These are phyloP conservation scores for Paradoxurus hermaphroditus DNA, from an alignment of 2,113 vertebrate genomes.

Conservation along the genomic window DNA sequence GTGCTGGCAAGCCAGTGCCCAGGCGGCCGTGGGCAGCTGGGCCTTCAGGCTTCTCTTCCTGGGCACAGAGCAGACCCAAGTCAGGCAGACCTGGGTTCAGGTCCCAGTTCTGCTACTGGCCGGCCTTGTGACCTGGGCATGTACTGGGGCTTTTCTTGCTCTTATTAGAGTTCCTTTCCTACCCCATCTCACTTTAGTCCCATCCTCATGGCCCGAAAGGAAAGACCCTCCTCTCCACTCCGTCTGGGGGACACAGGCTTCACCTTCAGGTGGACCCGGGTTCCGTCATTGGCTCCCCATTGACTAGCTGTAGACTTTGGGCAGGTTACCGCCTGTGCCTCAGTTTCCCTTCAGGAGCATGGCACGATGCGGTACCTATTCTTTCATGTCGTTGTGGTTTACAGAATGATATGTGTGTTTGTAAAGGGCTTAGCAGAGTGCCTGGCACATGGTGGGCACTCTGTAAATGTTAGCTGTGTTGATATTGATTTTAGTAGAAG, in stretches of 20 bases:
- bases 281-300: neutral
- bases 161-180: neutral
- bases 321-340: neutral
- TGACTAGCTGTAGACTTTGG: neutral
- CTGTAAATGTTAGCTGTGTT: rapidly evolving
- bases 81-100: neutral
- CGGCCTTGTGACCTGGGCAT: neutral
- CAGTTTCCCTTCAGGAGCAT: neutral
- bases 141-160: rapidly evolving
- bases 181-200: rapidly evolving
- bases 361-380: rapidly evolving
- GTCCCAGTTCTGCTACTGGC: neutral
- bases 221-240: rapidly evolving
- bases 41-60: neutral
- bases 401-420: neutral
- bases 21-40: neutral
- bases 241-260: rapidly evolving
- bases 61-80: neutral
- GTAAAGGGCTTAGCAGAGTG: neutral
- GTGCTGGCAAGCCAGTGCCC: neutral
- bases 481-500: neutral
- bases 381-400: neutral
- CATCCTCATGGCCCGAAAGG: neutral
- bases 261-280: neutral
- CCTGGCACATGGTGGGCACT: neutral